phyloP scores from a whole-genome alignment of 2,888 invertebrate species.

The Chrysodeixis includens region DNA sequence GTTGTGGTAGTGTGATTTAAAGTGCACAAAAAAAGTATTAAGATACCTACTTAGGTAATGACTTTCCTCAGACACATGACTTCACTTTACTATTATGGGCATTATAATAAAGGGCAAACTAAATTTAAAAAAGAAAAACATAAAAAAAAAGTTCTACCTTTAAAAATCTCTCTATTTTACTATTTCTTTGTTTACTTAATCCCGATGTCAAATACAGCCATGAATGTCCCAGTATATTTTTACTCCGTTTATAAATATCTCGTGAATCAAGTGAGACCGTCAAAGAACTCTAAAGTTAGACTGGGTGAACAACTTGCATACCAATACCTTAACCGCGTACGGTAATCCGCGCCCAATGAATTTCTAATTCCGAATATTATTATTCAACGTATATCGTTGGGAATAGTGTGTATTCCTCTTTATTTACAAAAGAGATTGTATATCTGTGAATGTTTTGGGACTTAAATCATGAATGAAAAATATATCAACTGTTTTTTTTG shows the following conservation, averaged over 20 bases:
- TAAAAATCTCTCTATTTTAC: too few species aligned
- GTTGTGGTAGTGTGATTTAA: background rate
- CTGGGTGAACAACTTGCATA: constrained; percentile 59
- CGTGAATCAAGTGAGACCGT: constrained; percentile 61
- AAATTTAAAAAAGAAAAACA: too few species aligned
- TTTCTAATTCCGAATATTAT: constrained; percentile 64
- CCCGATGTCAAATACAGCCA: constrained; percentile 40
- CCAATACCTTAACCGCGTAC: constrained; percentile 66
- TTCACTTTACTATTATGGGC: too few species aligned
- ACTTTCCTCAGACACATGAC: too few species aligned
- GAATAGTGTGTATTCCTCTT: constrained; percentile 34
- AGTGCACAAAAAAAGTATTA: background rate
- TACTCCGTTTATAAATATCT: constrained; percentile 67
- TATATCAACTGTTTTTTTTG: background rate
- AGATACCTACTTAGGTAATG: background rate
- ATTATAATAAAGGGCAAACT: too few species aligned
- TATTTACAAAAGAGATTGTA: constrained; percentile 47
- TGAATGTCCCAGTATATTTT: constrained; percentile 60
- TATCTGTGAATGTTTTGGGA: constrained; percentile 21
- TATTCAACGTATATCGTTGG: constrained; percentile 35
- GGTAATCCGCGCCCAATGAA: constrained; percentile 67
- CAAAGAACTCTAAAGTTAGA: constrained; percentile 58
- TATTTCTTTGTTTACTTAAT: constrained; percentile 43
- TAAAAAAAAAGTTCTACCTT: too few species aligned
- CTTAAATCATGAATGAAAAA: constrained; percentile 30